phyloP scores from a whole-genome alignment of 2,888 invertebrate genomes.

The Apoda limacodes region DNA sequence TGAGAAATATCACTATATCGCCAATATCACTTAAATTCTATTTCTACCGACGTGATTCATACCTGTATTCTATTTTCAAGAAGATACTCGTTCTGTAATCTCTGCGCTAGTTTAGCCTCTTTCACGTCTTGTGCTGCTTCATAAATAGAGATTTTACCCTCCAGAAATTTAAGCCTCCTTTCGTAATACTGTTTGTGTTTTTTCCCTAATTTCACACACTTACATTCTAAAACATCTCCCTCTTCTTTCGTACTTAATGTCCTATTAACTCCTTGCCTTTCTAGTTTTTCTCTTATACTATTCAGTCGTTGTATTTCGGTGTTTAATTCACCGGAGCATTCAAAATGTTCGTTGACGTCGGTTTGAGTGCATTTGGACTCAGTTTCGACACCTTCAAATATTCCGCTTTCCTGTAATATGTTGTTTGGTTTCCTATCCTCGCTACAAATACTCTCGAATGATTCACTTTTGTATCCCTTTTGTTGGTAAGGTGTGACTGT shows the following conservation, averaged over 20 bases:
- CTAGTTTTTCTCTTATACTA: slow-evolving; percentile 72
- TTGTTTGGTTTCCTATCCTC: slow-evolving; percentile 65
- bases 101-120: slow-evolving; percentile 70
- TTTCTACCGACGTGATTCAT: no score
- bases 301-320: slow-evolving; percentile 74
- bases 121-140: slow-evolving; percentile 75
- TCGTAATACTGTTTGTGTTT: slow-evolving; percentile 75
- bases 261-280: slow-evolving; percentile 68
- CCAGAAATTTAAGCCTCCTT: slow-evolving; percentile 73
- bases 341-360: slow-evolving; percentile 66
- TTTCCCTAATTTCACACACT: slow-evolving; percentile 64
- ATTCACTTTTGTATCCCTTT: slow-evolving; percentile 59
- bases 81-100: slow-evolving; percentile 72
- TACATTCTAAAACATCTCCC: slow-evolving; percentile 55
- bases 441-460: slow-evolving; percentile 52
- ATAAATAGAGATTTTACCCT: slow-evolving; percentile 74
- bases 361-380: slow-evolving; percentile 66
- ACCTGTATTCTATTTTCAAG: slow-evolving; percentile 64
- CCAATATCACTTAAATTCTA: no score
- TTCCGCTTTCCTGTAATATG: slow-evolving; percentile 79
- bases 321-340: slow-evolving; percentile 65
- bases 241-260: slow-evolving; percentile 52
- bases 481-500: slow-evolving; percentile 74
- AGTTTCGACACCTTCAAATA: slow-evolving; percentile 73
- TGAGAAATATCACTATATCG: no score